Evolutionary conservation across 2,888 invertebrate genomes (phyloP).

Genomic region (Tenthredo notha): DNA sequence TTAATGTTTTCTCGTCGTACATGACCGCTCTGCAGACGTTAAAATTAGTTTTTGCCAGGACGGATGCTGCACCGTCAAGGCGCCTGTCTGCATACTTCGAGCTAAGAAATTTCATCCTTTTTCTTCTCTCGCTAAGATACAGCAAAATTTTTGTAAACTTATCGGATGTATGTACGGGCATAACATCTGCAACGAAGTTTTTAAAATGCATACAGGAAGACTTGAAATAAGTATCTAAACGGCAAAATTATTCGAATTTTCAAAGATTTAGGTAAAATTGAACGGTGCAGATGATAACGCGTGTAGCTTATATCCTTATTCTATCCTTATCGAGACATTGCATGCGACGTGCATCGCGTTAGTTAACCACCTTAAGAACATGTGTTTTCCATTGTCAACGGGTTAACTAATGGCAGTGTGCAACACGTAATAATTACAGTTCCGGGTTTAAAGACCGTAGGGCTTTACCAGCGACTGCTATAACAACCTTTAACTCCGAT

Average conservation of each 20-base stretch:
- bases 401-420: constrained; percentile 34
- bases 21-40: constrained; percentile 36
- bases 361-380: constrained; percentile 20
- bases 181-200: not conserved
- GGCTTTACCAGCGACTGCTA: not conserved
- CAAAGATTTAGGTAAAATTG: not conserved
- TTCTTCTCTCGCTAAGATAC: constrained; percentile 6
- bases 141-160: not conserved
- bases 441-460: constrained; percentile 42
- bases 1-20: constrained; percentile 31
- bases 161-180: not conserved
- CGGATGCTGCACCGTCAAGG: constrained; percentile 42
- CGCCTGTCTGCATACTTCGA: constrained; percentile 43
- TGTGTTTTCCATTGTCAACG: constrained; percentile 44
- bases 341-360: constrained; percentile 1
- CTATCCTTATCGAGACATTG: constrained; percentile 4
- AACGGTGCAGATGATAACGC: not conserved
- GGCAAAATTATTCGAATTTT: not conserved
- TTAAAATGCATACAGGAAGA: not conserved
- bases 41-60: constrained; percentile 52
- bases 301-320: not conserved
- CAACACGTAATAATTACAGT: constrained; percentile 25
- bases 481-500: not conserved
- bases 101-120: not conserved
- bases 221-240: too few species aligned